A percentile compares a stretch with the other conserved stretches of the same genome.
These are phyloP conservation scores for Leucophenga montana DNA, from an alignment of 2,888 invertebrate genomes.

Conservation along the genomic window DNA sequence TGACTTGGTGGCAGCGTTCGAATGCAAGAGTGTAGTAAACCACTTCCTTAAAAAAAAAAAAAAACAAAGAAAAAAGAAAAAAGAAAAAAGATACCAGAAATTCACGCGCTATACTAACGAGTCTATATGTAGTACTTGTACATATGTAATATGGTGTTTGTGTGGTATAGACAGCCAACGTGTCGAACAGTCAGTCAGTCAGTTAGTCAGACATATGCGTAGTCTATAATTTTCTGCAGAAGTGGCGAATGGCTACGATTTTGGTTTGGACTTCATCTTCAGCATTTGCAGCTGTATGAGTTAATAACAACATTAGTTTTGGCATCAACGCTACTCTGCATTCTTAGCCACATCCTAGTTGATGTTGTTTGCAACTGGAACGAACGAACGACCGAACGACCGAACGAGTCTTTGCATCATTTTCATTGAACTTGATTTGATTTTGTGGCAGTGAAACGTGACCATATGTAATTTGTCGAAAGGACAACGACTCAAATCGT, in stretches of 20 bases:
- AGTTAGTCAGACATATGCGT: slow-evolving; percentile 3
- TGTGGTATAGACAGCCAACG: slow-evolving; percentile 44
- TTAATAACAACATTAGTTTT: slow-evolving; percentile 29
- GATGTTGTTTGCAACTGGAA: too few relatives aligned
- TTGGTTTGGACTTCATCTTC: background rate
- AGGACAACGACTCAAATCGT: background rate
- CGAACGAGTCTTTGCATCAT: background rate
- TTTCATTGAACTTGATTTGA: slow-evolving; percentile 14
- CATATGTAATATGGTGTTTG: background rate
- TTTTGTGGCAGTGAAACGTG: slow-evolving; percentile 25
- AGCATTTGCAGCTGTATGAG: slow-evolving; percentile 13
- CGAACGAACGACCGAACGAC: too few relatives aligned
- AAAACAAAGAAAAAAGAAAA: background rate
- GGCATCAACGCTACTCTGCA: background rate
- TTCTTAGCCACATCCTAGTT: background rate
- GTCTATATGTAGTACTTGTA: slow-evolving; percentile 4
- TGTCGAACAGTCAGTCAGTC: background rate
- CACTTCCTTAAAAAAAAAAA: slow-evolving; percentile 8
- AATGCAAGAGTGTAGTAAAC: background rate
- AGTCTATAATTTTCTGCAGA: slow-evolving; percentile 26
- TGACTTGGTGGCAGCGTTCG: slow-evolving; percentile 2
- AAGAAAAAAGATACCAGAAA: background rate
- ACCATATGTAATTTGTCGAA: slow-evolving; percentile 24
- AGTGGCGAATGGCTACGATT: slow-evolving; percentile 10
- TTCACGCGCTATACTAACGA: slow-evolving; percentile 1